Evolutionary conservation across 2,888 invertebrate species (phyloP).

Genomic region (Rhagonycha lutea): DNA sequence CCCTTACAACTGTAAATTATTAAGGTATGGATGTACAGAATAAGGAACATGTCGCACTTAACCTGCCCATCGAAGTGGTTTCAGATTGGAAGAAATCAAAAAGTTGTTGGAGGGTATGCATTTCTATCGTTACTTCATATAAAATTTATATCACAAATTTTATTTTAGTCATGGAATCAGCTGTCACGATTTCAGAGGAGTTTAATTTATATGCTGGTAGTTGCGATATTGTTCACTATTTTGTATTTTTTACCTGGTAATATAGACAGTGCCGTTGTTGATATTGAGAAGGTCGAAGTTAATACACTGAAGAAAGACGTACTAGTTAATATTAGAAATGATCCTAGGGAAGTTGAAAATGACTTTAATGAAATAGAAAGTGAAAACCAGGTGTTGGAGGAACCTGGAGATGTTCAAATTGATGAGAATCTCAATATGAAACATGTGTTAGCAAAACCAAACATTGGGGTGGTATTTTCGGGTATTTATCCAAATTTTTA

Average conservation of each 20-base stretch:
- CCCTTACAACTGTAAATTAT: neutral
- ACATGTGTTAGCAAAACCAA: conserved; percentile 45
- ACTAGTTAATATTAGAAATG: conserved; percentile 37
- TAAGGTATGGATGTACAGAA: conserved; percentile 30
- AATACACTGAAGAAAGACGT: conserved; percentile 43
- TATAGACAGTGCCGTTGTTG: conserved; percentile 42
- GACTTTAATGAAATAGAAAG: conserved; percentile 40
- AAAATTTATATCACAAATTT: neutral
- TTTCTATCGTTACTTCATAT: neutral
- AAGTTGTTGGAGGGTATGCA: conserved; percentile 37
- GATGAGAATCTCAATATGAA: conserved; percentile 39
- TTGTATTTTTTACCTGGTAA: conserved; percentile 63
- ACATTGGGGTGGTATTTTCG: conserved; percentile 28
- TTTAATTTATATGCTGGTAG: conserved; percentile 67
- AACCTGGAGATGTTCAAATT: conserved; percentile 48
- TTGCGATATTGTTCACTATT: conserved; percentile 62
- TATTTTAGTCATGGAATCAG: conserved; percentile 70
- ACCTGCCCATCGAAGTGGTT: conserved; percentile 27
- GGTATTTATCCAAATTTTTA: conserved; percentile 2
- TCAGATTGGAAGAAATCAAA: conserved; percentile 32
- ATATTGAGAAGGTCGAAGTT: conserved; percentile 34
- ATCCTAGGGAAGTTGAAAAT: conserved; percentile 44
- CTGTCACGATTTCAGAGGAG: conserved; percentile 82
- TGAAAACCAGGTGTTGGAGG: conserved; percentile 56
- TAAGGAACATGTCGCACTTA: conserved; percentile 32